Conservation (phyloP, 2,888 invertebrate species). For the Macrostomum cliftonense region DNA sequence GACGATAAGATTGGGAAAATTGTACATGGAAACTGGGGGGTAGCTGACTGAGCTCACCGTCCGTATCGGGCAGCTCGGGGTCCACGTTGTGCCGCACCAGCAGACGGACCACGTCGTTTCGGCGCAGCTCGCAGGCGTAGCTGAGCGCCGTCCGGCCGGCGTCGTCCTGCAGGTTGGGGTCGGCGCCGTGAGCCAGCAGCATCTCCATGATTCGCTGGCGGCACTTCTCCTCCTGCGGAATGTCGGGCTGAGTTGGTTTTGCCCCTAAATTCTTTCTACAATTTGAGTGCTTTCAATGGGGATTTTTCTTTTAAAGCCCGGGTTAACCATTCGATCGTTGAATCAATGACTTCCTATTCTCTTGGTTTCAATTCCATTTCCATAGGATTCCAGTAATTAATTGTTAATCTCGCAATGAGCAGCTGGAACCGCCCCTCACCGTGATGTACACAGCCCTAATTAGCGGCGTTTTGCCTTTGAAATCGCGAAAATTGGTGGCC, state of each 20-base stretch:
- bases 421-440: slow-evolving; percentile 17
- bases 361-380: no score
- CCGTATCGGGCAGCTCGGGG: slow-evolving; percentile 24
- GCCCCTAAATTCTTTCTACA: no score
- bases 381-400: no score
- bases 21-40: no score
- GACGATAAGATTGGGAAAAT: no score
- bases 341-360: no score
- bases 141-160: slow-evolving; percentile 25
- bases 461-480: slow-evolving; percentile 27
- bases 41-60: slow-evolving; percentile 16
- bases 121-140: slow-evolving; percentile 28
- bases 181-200: slow-evolving; percentile 22
- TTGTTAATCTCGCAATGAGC: no score
- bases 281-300: no score
- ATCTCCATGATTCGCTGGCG: slow-evolving; percentile 21
- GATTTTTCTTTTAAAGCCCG: no score
- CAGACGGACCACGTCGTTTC: slow-evolving; percentile 26
- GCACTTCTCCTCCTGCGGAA: slow-evolving; percentile 22
- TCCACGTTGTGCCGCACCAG: slow-evolving; percentile 27
- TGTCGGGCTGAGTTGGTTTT: not conserved
- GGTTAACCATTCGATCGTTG: no score
- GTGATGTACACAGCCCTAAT: slow-evolving; percentile 24
- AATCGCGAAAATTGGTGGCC: slow-evolving; percentile 21
- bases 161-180: slow-evolving; percentile 25